phyloP scores from a whole-genome alignment of 2,797 vertebrate species.

The Pseudocheirus occidentalis region DNA sequence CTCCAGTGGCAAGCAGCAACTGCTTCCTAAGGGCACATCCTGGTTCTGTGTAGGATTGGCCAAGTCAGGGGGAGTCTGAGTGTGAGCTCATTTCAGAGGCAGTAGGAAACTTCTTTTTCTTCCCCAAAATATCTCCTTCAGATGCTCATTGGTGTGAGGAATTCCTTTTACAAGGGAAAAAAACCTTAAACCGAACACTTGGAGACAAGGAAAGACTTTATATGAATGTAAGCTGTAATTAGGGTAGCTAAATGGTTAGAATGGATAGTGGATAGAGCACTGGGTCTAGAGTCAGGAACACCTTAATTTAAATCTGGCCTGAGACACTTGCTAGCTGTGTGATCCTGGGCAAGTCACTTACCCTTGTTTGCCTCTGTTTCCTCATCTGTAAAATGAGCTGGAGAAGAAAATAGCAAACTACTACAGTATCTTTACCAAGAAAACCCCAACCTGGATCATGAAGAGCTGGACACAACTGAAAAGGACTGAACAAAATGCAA shows the following conservation, averaged over 20 bases:
- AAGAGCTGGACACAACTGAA: neutral
- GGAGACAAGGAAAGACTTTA: neutral
- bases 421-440: neutral
- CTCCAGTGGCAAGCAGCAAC: constrained; percentile 6
- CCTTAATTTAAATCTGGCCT: neutral
- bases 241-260: neutral
- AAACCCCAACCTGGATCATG: neutral
- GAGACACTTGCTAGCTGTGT: neutral
- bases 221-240: neutral
- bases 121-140: neutral
- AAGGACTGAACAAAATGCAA: neutral
- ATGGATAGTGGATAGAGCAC: no score
- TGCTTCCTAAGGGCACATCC: neutral
- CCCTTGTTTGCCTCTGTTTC: neutral
- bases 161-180: neutral
- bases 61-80: neutral
- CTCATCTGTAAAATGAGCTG: neutral
- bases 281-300: neutral
- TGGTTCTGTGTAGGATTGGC: constrained; percentile 11
- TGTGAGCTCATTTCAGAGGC: neutral
- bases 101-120: neutral
- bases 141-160: neutral
- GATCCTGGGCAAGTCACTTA: neutral
- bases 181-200: neutral
- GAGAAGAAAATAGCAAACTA: neutral